Percentiles rank a stretch among this genome's conserved stretches.
Conservation (phyloP, 1,140 invertebrate genomes). For the Caenorhabditis remanei region DNA sequence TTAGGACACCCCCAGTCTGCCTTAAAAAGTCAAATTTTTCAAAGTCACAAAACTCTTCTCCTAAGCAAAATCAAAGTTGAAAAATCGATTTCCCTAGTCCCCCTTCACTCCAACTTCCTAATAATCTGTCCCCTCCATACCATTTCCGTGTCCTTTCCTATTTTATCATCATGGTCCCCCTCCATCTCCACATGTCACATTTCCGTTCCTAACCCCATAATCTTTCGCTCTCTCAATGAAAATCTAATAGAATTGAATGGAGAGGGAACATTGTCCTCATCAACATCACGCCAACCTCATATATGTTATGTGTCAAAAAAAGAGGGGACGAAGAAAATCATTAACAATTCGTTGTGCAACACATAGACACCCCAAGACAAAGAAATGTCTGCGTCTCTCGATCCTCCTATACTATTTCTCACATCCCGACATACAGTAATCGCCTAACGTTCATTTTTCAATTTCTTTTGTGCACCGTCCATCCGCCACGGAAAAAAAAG, state of each 20-base stretch:
- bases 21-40: neutral
- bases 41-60: neutral
- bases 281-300: conserved; percentile 3
- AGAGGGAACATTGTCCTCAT: neutral
- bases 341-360: conserved; percentile 17
- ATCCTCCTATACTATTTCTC: neutral
- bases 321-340: conserved; percentile 1
- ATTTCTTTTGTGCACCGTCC: conserved; percentile 5
- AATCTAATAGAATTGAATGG: no score
- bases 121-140: neutral
- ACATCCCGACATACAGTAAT: neutral
- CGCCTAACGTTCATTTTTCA: neutral
- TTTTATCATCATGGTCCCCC: neutral
- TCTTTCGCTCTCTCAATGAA: neutral
- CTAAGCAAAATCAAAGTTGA: neutral
- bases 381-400: conserved; percentile 24
- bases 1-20: no score
- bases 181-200: neutral
- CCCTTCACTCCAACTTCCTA: neutral
- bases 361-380: neutral
- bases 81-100: no score
- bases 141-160: neutral
- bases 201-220: conserved; percentile 17
- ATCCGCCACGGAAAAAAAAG: neutral
- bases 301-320: conserved; percentile 13